Evolutionary conservation across 64 coral and sea anemone species (phyloP), one percentile per base, ranked within the genome.

Genomic region (Trachythela sp.): DNA sequence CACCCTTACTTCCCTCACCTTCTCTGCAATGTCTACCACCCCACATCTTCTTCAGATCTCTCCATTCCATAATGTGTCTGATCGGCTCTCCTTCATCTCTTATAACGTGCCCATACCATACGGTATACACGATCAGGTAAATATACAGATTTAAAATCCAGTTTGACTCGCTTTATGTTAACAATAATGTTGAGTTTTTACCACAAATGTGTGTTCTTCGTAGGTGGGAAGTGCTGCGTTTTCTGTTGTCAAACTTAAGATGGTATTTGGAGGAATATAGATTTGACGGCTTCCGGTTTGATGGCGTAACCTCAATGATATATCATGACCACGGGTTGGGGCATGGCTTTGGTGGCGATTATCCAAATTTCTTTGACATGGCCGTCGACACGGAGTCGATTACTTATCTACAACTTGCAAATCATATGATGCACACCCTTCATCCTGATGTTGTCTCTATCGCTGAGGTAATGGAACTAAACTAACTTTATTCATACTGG

Each of bases 201-300:
- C 20, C 26, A 20, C 26, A n/a, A 33, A 48, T 36, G 26, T 70
- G 0, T 92, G 30, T 22, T 24, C 51, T 92, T 49, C 83, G 18
- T 93, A 98, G 95, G 54, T 94, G 91, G 88, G 95, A 98, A 87
- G 93, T 98, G 0, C 70, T 98, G 2, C 88, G 95, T 26, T 95
- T 99, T 71, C 84, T 99, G 64, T 89, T 99, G 27, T 99, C 96
- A 68, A 99, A 99, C 83, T 93, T 99, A 24, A 86, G 96, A 27
- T 95, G 94, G 92, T 99, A 92, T 76, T 88, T 99, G 37, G 96
- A 99, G 51, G 88, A 51, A 70, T 99, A 99, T 49, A 86, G 94
- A 59, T 99, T 99, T 93, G 96, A 99, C 91, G 96, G 96, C 24
- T 99, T 99, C 56, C 45, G 96, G 49, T 99, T 99, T 88, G 96